These are phyloP conservation scores for Leiothrix lutea DNA, from an alignment of 2,113 vertebrate species.

Conservation along the genomic window DNA sequence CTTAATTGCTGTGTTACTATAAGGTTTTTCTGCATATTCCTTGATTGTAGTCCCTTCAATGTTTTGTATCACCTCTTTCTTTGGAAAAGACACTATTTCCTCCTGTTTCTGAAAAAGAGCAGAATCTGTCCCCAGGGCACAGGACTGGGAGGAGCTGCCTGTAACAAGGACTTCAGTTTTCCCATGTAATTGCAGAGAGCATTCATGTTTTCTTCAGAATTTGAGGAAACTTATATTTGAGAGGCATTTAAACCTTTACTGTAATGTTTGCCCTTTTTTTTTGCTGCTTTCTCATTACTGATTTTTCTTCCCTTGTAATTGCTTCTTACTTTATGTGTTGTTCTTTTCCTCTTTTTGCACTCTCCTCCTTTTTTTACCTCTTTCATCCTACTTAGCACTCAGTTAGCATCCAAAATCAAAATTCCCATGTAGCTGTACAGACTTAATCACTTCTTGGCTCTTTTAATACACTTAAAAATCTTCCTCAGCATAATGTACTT, in stretches of 20 bases:
- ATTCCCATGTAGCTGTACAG: background rate
- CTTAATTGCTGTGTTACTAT: background rate
- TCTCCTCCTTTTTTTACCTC: background rate
- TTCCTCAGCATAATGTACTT: background rate
- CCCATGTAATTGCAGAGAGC: background rate
- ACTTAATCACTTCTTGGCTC: background rate
- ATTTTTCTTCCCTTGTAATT: background rate
- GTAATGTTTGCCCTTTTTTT: background rate
- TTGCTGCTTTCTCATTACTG: background rate
- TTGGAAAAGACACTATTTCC: background rate
- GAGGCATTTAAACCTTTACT: background rate
- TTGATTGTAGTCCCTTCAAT: background rate
- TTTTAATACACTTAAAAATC: background rate
- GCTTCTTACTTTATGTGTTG: background rate
- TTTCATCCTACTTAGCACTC: background rate
- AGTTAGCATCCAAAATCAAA: background rate
- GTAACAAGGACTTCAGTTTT: background rate
- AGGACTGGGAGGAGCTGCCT: background rate
- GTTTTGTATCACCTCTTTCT: background rate
- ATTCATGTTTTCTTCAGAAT: background rate
- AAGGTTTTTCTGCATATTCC: background rate
- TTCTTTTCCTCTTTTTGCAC: accelerated
- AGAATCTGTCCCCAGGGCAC: background rate
- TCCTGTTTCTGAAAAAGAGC: background rate
- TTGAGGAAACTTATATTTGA: background rate